phyloP scores from a whole-genome alignment of 2,113 vertebrate species.

The Hymenochirus boettgeri region DNA sequence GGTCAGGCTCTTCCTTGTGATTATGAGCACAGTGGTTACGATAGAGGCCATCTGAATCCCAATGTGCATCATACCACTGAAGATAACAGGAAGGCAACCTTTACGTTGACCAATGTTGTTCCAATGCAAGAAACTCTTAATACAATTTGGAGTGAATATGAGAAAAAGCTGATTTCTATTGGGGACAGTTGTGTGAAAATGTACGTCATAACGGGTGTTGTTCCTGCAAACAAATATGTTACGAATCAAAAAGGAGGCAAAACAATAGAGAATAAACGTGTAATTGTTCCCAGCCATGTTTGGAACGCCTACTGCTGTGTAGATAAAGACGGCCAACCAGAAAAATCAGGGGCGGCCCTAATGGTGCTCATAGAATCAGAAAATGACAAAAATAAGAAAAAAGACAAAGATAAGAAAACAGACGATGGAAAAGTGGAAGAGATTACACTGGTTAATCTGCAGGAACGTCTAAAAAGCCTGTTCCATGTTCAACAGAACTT shows the following conservation, averaged over 20 bases:
- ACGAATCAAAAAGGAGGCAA: background rate
- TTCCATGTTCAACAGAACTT: no score
- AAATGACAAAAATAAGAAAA: no score
- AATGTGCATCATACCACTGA: background rate
- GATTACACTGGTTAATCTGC: no score
- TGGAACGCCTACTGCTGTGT: conserved; percentile 19
- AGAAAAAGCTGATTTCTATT: background rate
- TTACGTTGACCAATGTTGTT: conserved; percentile 17
- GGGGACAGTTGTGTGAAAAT: background rate
- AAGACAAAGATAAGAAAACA: no score
- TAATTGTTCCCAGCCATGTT: background rate
- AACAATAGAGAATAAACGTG: background rate
- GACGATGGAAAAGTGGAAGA: no score
- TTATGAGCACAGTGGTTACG: background rate
- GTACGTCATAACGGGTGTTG: background rate
- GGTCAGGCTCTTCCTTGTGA: background rate
- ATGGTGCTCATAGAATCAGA: no score
- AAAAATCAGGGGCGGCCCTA: background rate
- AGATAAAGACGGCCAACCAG: background rate
- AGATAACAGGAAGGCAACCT: background rate
- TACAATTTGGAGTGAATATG: conserved; percentile 11
- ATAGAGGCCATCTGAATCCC: conserved; percentile 11
- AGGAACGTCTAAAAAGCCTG: no score
- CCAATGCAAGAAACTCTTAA: background rate
- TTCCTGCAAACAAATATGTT: background rate